Evolutionary conservation across 2,113 vertebrate species (phyloP).

Genomic region (Lamprotornis superbus): DNA sequence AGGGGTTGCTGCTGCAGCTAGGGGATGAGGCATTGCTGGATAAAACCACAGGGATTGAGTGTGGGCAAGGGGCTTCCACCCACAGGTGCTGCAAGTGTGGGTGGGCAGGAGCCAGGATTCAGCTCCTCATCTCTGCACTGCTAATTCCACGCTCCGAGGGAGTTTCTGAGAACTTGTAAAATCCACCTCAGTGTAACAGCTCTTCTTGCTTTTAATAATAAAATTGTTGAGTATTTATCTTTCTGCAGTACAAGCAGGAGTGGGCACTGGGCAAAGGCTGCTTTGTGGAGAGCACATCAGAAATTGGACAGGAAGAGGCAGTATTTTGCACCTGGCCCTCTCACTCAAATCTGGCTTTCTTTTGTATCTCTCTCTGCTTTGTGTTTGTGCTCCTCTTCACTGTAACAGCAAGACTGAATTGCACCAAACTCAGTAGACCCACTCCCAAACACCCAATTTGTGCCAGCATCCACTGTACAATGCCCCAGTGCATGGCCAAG

Average conservation of each 20-base stretch:
- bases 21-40: background rate
- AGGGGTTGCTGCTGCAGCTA: background rate
- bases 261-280: rapidly evolving
- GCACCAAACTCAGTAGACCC: background rate
- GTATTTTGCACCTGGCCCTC: background rate
- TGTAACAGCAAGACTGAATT: rapidly evolving
- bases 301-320: background rate
- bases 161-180: background rate
- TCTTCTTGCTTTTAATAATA: background rate
- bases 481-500: background rate
- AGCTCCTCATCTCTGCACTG: background rate
- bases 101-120: background rate
- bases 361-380: background rate
- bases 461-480: rapidly evolving
- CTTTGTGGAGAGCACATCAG: rapidly evolving
- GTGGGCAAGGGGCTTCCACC: background rate
- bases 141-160: background rate
- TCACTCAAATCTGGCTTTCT: rapidly evolving
- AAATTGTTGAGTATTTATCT: background rate
- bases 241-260: background rate
- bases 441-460: background rate
- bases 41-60: rapidly evolving
- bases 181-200: background rate
- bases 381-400: background rate
- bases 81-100: background rate